Base-by-base conservation (phyloP, 2,888 invertebrate genomes). In the Chironomus riparius region DNA sequence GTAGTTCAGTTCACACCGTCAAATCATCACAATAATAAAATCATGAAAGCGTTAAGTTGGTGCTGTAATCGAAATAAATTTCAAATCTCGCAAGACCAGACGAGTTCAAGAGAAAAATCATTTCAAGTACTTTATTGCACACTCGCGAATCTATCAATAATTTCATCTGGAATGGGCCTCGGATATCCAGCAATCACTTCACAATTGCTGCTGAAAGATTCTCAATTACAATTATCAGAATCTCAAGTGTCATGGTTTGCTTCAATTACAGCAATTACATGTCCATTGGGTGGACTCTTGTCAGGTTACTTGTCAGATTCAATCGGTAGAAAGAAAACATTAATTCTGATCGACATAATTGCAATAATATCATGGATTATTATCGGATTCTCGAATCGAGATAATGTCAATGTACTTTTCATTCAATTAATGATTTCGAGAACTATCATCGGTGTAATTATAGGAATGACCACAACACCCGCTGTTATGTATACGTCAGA, bases 181-280 rank as follows among this genome's bases (percentile, higher is more conserved):
- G 84, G 83, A 10, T 78, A 82, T 76, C 84, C 84, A 38, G 81
- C 84, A 2, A 81, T 84, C 0, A 80, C 82, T 12, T 18, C 65
- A 22, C 18, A 74, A n/a, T 28, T 68, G 7, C 12, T 74, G 12
- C 7, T 68, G 6, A 47, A 68, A 70, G 78, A 84, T 38, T 38
- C 38, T 10, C 38, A 38, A 10, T 38, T 38, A 38, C 1, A 38
- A 13, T 79, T 78, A 6, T 47, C 65, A 1, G 78, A 80, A 2
- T 47, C 47, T 22, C 81, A 84, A 77, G 81, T 80, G 4, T 81
- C 84, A 2, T 84, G 84, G 84, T 84, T 82, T 78, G 76, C 76
- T 4, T 68, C 76, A n/a, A 56, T 76, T 3, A 69, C 68, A n/a
- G 76, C 76, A 47, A 69, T 76, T 47, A n/a, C 56, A 13, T 47